These are phyloP conservation scores for Grus americana DNA, from an alignment of 2,113 vertebrate species.

Conservation along the genomic window DNA sequence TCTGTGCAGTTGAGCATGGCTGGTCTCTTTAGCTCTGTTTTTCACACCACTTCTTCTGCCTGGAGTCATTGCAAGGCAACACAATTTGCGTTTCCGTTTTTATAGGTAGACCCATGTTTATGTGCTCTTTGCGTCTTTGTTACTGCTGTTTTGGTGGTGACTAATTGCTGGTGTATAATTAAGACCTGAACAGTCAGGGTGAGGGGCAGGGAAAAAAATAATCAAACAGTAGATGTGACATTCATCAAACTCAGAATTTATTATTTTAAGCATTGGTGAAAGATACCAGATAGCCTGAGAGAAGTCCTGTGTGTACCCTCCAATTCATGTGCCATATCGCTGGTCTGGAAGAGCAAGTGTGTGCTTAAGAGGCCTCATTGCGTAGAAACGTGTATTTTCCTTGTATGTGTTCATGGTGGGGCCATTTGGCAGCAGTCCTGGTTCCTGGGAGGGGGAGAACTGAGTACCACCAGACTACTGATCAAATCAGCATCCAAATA, in stretches of 20 bases:
- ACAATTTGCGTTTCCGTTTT: not conserved
- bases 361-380: not conserved
- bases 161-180: not conserved
- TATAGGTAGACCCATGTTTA: not conserved
- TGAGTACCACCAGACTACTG: not conserved
- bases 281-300: not conserved
- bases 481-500: not conserved
- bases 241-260: not conserved
- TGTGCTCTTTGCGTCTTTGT: not conserved
- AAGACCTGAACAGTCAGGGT: not conserved
- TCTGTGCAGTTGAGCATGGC: not conserved
- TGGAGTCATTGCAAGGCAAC: not conserved
- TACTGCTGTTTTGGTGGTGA: not conserved
- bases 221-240: not conserved
- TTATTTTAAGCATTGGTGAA: not conserved
- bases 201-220: not conserved
- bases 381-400: fast-evolving
- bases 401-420: not conserved
- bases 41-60: not conserved
- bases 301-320: not conserved
- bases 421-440: not conserved
- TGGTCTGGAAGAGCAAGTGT: not conserved
- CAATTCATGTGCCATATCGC: not conserved
- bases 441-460: not conserved
- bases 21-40: not conserved